Evolutionary conservation across 2,113 vertebrate genomes (phyloP).

Genomic region (Tragelaphus buxtoni): DNA sequence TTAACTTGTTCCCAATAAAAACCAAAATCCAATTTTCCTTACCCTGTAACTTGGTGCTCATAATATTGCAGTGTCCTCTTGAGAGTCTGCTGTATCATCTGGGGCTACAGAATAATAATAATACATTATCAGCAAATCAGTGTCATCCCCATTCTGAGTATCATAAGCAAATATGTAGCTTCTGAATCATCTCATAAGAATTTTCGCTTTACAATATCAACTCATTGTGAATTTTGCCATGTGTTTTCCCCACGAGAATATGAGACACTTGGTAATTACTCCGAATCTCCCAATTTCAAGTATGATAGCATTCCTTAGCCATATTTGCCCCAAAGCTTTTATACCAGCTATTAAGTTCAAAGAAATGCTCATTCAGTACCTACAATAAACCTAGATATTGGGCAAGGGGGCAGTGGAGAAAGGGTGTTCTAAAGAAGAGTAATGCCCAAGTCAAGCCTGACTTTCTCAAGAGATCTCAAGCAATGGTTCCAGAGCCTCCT

Average conservation of each 20-base stretch:
- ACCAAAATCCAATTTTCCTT: slow-evolving; percentile 71
- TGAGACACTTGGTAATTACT: slow-evolving; percentile 43
- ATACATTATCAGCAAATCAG: slow-evolving; percentile 62
- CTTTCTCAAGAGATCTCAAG: not conserved
- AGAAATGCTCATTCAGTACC: not conserved
- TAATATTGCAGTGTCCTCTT: slow-evolving; percentile 94
- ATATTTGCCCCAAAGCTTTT: slow-evolving; percentile 28
- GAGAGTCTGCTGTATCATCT: slow-evolving; percentile 94
- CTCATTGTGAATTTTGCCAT: slow-evolving; percentile 39
- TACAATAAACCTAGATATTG: not conserved
- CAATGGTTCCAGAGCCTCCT: not conserved
- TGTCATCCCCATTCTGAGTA: not conserved
- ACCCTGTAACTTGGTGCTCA: slow-evolving; percentile 94
- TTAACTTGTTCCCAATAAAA: slow-evolving; percentile 14
- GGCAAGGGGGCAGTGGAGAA: not conserved
- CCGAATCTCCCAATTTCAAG: slow-evolving; percentile 43
- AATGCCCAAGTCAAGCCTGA: not conserved
- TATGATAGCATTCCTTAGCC: slow-evolving; percentile 35
- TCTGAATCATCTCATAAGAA: slow-evolving; percentile 23
- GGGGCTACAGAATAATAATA: slow-evolving; percentile 84
- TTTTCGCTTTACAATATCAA: slow-evolving; percentile 52
- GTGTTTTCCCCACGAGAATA: slow-evolving; percentile 5
- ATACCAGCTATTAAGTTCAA: not conserved
- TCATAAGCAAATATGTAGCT: not conserved
- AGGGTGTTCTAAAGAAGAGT: not conserved